Conservation (phyloP, 2,888 invertebrate genomes). For the Liopterus haemorrhoidalis region DNA sequence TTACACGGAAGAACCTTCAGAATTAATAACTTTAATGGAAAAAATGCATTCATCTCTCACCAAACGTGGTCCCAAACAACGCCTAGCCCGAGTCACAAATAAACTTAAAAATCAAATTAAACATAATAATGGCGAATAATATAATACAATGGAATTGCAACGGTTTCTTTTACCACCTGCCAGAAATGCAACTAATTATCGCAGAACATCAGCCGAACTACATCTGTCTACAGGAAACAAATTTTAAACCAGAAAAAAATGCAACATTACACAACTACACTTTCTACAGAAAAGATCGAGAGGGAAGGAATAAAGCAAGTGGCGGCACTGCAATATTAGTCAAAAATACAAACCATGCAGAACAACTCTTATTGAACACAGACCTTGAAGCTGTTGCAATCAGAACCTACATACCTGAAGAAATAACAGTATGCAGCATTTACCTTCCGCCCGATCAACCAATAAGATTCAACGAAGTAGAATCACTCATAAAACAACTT, state of each 20-base stretch:
- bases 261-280: neutral
- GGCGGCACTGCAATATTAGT: constrained; percentile 3
- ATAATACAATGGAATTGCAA: constrained; percentile 9
- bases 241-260: constrained; percentile 1
- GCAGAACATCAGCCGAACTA: neutral
- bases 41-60: no score
- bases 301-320: no score
- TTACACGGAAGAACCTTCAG: no score
- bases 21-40: no score
- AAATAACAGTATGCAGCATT: constrained; percentile 1
- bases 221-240: constrained; percentile 4
- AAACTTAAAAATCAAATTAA: no score
- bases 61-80: no score
- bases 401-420: neutral
- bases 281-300: neutral
- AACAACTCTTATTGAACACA: constrained; percentile 1
- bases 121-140: no score
- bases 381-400: constrained; percentile 1
- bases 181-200: constrained; percentile 2
- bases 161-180: constrained; percentile 1
- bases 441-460: constrained; percentile 4
- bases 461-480: no score
- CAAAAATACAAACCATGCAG: constrained; percentile 2
- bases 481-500: no score
- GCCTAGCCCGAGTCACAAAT: no score